A percentile compares a stretch with the other conserved stretches of the same genome.
phyloP scores from a whole-genome alignment of 35 echinoderm and acorn worm genomes.

The Lytechinus variegatus region DNA sequence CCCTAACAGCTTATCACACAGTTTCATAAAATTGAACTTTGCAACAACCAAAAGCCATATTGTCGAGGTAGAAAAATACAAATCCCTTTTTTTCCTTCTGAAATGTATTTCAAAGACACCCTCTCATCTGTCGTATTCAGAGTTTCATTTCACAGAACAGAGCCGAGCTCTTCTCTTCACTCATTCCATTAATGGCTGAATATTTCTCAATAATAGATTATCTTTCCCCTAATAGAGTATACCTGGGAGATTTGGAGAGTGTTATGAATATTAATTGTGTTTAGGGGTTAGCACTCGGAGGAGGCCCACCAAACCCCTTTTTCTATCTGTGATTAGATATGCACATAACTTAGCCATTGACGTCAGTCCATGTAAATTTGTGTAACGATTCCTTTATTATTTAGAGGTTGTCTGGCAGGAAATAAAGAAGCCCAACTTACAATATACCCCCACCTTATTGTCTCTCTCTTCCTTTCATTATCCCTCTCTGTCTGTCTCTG shows the following conservation, averaged over 20 bases:
- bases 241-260: neutral
- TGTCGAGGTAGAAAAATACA: too few species aligned
- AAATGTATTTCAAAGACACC: neutral
- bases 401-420: neutral
- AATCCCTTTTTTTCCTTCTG: too few species aligned
- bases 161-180: neutral
- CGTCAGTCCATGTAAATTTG: neutral
- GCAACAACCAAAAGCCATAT: too few species aligned
- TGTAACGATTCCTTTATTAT: neutral
- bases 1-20: too few species aligned
- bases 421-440: neutral
- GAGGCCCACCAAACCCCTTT: neutral
- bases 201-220: slow-evolving; percentile 10
- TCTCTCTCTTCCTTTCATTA: neutral
- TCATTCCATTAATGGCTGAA: neutral
- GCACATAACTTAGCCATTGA: neutral
- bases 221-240: neutral
- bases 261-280: neutral
- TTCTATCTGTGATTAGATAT: neutral
- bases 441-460: neutral
- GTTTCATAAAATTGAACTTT: too few species aligned
- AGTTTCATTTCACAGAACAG: neutral
- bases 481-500: neutral
- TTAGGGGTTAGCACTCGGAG: neutral
- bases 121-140: neutral